A percentile compares a stretch with the other conserved stretches of the same genome.
phyloP scores from a whole-genome alignment of 2,113 vertebrate genomes.

The Centrocercus urophasianus region DNA sequence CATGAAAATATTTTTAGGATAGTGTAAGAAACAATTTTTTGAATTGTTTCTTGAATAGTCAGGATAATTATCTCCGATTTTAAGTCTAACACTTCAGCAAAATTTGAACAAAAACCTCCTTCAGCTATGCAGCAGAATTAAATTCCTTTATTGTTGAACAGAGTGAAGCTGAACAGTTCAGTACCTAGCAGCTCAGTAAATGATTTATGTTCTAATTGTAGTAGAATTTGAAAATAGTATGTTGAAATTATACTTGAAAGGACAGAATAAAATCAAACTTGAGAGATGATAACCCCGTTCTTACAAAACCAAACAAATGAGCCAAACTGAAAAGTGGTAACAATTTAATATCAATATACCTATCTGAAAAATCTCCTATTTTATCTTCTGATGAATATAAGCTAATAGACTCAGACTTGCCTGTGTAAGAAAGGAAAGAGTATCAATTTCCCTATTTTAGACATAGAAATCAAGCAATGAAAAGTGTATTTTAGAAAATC shows the following conservation, averaged over 20 bases:
- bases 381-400: fast-evolving
- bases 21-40: not conserved
- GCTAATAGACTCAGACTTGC: fast-evolving
- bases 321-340: not conserved
- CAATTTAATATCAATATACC: fast-evolving
- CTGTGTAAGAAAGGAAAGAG: fast-evolving
- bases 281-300: not conserved
- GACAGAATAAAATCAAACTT: not conserved
- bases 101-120: not conserved
- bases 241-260: not conserved
- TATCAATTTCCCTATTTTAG: not conserved
- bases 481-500: fast-evolving
- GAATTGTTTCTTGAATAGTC: not conserved
- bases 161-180: not conserved
- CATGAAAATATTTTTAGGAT: not conserved
- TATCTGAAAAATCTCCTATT: fast-evolving
- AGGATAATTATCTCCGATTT: not conserved
- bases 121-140: not conserved
- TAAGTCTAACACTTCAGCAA: not conserved
- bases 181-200: not conserved
- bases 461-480: not conserved
- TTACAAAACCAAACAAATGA: not conserved
- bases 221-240: fast-evolving
- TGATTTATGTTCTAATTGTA: not conserved
- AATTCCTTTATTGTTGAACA: not conserved